phyloP scores from a whole-genome alignment of 2,888 invertebrate species.

The Leucophenga montana region DNA sequence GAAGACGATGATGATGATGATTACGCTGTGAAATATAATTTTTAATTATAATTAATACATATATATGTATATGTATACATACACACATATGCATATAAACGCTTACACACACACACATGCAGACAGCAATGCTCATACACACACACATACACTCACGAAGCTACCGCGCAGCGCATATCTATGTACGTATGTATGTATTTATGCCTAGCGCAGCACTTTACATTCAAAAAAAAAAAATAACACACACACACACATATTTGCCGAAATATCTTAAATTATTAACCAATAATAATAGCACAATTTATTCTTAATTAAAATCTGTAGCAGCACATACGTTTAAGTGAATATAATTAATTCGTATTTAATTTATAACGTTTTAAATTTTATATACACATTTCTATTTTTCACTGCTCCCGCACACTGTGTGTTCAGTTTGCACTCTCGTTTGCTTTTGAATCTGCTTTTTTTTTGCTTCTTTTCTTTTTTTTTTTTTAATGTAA shows the following conservation, averaged over 20 bases:
- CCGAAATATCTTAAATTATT: not conserved
- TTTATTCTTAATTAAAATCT: slow-evolving; percentile 3
- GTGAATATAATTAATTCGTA: not conserved
- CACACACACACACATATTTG: slow-evolving; percentile 7
- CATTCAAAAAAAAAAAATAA: slow-evolving; percentile 4
- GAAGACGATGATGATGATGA: slow-evolving; percentile 23
- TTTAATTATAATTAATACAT: slow-evolving; percentile 57
- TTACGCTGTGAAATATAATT: slow-evolving; percentile 50
- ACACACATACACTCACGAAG: not conserved
- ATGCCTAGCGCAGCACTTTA: not conserved
- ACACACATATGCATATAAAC: slow-evolving; percentile 35
- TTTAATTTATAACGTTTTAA: slow-evolving; percentile 9
- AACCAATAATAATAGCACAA: slow-evolving; percentile 1
- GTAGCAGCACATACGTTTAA: no score
- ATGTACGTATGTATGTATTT: slow-evolving; percentile 18
- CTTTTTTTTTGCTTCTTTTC: no score
- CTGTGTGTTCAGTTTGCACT: not conserved
- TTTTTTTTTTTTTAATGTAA: not conserved
- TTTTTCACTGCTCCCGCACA: not conserved
- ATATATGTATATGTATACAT: slow-evolving; percentile 34
- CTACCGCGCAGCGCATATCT: no score
- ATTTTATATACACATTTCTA: no score
- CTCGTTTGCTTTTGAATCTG: not conserved
- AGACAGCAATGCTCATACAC: not conserved
- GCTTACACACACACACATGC: slow-evolving; percentile 25